These are phyloP conservation scores for Drosophila pectinifera DNA, from an alignment of 1,140 invertebrate genomes.

Conservation along the genomic window DNA sequence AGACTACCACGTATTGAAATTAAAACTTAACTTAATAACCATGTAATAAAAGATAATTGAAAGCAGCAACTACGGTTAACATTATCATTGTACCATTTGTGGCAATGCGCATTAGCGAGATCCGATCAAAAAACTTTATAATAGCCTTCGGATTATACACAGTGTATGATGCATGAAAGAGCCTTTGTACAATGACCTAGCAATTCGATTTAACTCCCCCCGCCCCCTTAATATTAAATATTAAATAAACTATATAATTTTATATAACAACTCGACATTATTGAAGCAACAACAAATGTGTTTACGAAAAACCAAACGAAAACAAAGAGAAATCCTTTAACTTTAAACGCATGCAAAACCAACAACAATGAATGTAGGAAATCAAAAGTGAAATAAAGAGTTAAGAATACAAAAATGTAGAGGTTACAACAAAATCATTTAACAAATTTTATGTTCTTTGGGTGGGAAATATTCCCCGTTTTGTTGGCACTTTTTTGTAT, in stretches of 20 bases:
- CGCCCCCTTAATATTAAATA: conserved; percentile 32
- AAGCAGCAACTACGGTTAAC: conserved; percentile 49
- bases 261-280: conserved; percentile 37
- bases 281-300: conserved; percentile 26
- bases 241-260: conserved; percentile 27
- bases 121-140: not conserved
- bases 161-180: conserved; percentile 9
- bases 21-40: conserved; percentile 36
- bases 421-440: conserved; percentile 13
- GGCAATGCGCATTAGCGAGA: conserved; percentile 17
- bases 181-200: conserved; percentile 45
- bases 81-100: conserved; percentile 38
- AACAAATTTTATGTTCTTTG: not conserved
- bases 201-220: conserved; percentile 21
- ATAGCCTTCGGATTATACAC: conserved; percentile 10
- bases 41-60: conserved; percentile 44
- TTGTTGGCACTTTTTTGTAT: too few species aligned
- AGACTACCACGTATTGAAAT: conserved; percentile 53
- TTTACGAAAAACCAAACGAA: conserved; percentile 63
- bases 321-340: conserved; percentile 50
- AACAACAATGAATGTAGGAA: conserved; percentile 59
- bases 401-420: conserved; percentile 48
- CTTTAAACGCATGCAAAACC: conserved; percentile 55
- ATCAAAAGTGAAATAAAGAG: conserved; percentile 62
- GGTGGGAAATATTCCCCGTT: not conserved